Evolutionary conservation across 2,888 invertebrate genomes (phyloP).

Genomic region (Corythucha ciliata): DNA sequence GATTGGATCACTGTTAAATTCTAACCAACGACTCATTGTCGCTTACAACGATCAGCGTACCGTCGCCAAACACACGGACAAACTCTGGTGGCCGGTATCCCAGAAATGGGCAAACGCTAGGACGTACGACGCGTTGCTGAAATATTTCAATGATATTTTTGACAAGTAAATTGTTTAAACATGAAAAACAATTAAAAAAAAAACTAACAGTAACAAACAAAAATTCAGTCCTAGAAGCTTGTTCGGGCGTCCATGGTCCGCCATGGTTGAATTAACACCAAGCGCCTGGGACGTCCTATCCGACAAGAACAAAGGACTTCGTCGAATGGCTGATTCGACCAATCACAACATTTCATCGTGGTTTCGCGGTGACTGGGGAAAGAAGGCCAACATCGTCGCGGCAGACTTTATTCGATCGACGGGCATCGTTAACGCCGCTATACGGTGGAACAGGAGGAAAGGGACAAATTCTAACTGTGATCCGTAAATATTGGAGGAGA

Average conservation of each 20-base stretch:
- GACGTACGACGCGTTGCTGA: slow-evolving; percentile 35
- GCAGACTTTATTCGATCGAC: slow-evolving; percentile 36
- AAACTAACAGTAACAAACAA: not conserved
- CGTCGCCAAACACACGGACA: slow-evolving; percentile 35
- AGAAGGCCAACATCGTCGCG: slow-evolving; percentile 44
- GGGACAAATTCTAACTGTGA: slow-evolving; percentile 5
- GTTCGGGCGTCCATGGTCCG: slow-evolving; percentile 43
- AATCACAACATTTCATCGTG: slow-evolving; percentile 62
- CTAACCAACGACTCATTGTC: slow-evolving; percentile 46
- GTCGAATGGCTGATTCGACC: slow-evolving; percentile 54
- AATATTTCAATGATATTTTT: not conserved
- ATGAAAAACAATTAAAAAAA: slow-evolving; percentile 4
- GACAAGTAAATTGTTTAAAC: slow-evolving; percentile 4
- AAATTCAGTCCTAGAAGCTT: not conserved
- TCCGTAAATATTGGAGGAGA: too few relatives aligned
- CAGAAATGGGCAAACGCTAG: slow-evolving; percentile 61
- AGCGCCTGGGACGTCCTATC: slow-evolving; percentile 49
- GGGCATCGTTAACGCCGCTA: slow-evolving; percentile 36
- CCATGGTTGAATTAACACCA: slow-evolving; percentile 67
- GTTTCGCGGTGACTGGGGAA: slow-evolving; percentile 56
- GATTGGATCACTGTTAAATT: slow-evolving; percentile 46
- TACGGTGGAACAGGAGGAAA: slow-evolving; percentile 34
- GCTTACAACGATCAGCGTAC: slow-evolving; percentile 45
- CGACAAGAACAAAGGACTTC: slow-evolving; percentile 43
- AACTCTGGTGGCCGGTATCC: slow-evolving; percentile 49